Evolutionary conservation across 2,888 invertebrate species (phyloP).

Genomic region (Escarpia spicata): DNA sequence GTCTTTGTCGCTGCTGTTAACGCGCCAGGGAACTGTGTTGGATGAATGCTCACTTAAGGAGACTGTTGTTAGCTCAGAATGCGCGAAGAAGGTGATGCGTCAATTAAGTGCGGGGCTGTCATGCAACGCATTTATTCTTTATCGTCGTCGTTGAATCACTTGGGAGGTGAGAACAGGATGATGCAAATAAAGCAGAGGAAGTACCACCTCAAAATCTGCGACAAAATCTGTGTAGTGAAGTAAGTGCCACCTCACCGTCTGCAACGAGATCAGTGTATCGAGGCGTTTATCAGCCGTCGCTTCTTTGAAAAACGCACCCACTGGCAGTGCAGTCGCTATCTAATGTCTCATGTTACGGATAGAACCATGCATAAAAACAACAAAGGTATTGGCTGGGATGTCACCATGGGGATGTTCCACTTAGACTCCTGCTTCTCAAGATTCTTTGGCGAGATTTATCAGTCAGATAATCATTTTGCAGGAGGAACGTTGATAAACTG

Average conservation of each 20-base stretch:
- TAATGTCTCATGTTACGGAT: not conserved
- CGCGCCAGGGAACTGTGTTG: not conserved
- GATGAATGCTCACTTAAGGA: not conserved
- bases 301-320: slow-evolving; percentile 13
- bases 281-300: not conserved
- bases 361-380: not conserved
- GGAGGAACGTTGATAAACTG: not conserved
- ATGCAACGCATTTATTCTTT: not conserved
- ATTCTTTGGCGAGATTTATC: not conserved
- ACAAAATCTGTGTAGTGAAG: not conserved
- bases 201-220: not conserved
- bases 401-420: not conserved
- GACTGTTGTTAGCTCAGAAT: not conserved
- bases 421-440: not conserved
- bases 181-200: not conserved
- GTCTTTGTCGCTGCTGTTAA: not conserved
- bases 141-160: not conserved
- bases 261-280: not conserved
- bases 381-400: not conserved
- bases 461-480: not conserved
- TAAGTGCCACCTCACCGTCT: slow-evolving; percentile 1
- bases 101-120: not conserved
- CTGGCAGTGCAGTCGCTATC: not conserved
- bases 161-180: not conserved
- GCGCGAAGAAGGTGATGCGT: not conserved